Evolutionary conservation across 2,888 invertebrate genomes (phyloP), one percentile per base, ranked within the genome.

Genomic region (Apotomis turbidana): DNA sequence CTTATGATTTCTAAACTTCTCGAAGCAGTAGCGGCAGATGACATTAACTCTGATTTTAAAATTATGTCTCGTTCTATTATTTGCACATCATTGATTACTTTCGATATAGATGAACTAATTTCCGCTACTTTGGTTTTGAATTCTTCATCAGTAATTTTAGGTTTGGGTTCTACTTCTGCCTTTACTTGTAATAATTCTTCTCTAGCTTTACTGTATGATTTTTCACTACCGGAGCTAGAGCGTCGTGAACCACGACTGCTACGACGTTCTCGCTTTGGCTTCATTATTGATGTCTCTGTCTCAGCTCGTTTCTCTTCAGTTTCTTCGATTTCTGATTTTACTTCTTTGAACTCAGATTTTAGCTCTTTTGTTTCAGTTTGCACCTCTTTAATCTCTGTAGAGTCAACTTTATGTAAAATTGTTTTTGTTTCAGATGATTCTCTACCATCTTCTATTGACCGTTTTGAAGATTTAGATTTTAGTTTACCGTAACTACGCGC

Each of bases 1-100:
- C 92, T 93, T 10, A 96, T 94, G 44, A 96, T 95, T 83, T 95
- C 95, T 74, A 96, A 91, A 80, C 96, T 96, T 79, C 94, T 94
- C 69, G 95, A 95, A 0, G 95, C 95, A 3, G 96, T 94, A 38
- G 95, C 94, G 9, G 95, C 94, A 0, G 95, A 95, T 80, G 96
- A 94, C 94, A 96, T 95, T 74, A 95, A 88, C 62, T 95, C 94
- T 8, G 96, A 95, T 83, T 96, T 95, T 3, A 95, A 86, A 58
- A 95, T 88, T 6, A 96, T 94, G 85, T 96, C 95, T 76, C 94
- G 94, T 85, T 96, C 95, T 44, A 96, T 95, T 0, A 94, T 91
- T 73, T 92, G 91, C 70, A 96, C 85, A 76, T 95, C 94, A 73
- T 94, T 94, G 83, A 83, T 91, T 77, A 90, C 93, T 84, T 95